phyloP scores from a whole-genome alignment of 1,140 invertebrate species.

The Drosophila lowei region DNA sequence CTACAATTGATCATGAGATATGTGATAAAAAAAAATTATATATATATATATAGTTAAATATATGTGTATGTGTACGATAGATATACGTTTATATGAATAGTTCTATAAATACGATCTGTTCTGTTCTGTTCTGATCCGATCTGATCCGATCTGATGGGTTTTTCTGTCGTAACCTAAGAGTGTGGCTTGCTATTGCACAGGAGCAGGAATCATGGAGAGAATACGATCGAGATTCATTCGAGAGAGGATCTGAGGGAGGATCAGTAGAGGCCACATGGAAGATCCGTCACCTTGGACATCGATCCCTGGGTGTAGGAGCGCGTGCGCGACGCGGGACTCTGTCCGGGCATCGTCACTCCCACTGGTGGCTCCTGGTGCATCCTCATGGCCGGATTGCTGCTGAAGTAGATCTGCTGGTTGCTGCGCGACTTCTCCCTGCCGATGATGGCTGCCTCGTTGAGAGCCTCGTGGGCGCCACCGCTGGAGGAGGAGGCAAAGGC shows the following conservation, averaged over 20 bases:
- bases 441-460: constrained; percentile 86
- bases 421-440: constrained; percentile 83
- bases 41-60: constrained; percentile 1
- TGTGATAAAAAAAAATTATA: too few relatives aligned
- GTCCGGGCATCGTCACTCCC: neutral
- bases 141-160: constrained; percentile 23
- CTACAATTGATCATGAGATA: constrained; percentile 38
- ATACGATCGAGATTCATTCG: neutral
- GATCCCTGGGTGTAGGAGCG: constrained; percentile 81
- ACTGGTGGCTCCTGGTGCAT: constrained; percentile 35
- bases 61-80: constrained; percentile 3
- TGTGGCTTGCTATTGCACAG: constrained; percentile 61
- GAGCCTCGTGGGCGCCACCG: constrained; percentile 78
- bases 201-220: constrained; percentile 22
- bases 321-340: constrained; percentile 57
- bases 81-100: constrained; percentile 15
- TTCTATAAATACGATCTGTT: constrained; percentile 19
- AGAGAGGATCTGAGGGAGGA: neutral
- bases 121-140: neutral
- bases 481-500: constrained; percentile 85
- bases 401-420: constrained; percentile 83
- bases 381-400: constrained; percentile 83
- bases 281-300: constrained; percentile 88
- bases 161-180: constrained; percentile 26
- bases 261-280: constrained; percentile 89